These are phyloP conservation scores for Pycnonotus jocosus DNA, from an alignment of 2,113 vertebrate species.

Conservation along the genomic window DNA sequence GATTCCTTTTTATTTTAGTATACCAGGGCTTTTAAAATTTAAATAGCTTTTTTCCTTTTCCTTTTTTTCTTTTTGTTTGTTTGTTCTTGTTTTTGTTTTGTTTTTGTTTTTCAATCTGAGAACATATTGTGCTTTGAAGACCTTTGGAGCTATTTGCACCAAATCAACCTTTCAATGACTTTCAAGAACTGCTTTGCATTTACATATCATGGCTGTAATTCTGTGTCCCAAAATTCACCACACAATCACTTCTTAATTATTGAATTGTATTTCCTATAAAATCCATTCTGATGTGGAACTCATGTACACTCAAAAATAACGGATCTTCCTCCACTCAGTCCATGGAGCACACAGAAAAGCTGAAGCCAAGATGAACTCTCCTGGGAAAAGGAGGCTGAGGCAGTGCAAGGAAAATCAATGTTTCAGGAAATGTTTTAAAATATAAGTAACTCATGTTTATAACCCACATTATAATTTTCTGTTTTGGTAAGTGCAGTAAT, in stretches of 20 bases:
- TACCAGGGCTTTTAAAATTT: not conserved
- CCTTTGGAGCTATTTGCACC: not conserved
- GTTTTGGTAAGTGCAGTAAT: not conserved
- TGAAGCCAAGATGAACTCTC: not conserved
- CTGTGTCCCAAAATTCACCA: not conserved
- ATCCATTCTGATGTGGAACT: not conserved
- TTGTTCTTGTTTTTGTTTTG: not conserved
- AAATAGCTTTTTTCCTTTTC: not conserved
- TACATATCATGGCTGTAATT: not conserved
- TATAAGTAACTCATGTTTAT: not conserved
- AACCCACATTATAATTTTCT: not conserved
- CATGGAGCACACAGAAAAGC: not conserved
- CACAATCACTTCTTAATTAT: not conserved
- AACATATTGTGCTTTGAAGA: not conserved
- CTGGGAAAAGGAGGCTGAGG: not conserved
- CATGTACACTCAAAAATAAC: not conserved
- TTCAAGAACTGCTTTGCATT: not conserved
- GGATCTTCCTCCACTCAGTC: not conserved
- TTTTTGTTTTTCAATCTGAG: not conserved
- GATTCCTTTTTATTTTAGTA: not conserved
- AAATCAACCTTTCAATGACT: not conserved
- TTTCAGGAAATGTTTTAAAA: not conserved
- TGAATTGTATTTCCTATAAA: not conserved
- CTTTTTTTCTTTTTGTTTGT: accelerated
- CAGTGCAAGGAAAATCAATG: not conserved